A percentile compares a stretch with the other conserved stretches of the same genome.
Evolutionary conservation across 2,888 invertebrate species (phyloP).

Genomic region (Aproaerema taeniolella): DNA sequence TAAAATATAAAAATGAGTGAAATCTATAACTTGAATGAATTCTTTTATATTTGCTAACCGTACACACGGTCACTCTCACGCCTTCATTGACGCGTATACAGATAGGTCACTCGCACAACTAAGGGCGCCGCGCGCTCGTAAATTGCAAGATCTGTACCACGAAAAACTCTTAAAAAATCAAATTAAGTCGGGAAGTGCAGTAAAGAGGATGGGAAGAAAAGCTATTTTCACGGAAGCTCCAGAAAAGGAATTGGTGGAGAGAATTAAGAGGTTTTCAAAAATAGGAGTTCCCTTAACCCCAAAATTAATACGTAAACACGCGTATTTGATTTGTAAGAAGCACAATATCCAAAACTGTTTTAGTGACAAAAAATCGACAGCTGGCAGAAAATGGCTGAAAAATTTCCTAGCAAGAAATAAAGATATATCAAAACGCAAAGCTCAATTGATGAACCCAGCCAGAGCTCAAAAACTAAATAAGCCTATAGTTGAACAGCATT

Average conservation of each 20-base stretch:
- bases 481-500: conserved; percentile 13
- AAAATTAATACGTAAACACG: neutral
- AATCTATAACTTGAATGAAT: too few relatives aligned
- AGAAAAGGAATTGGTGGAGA: too few relatives aligned
- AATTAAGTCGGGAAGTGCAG: conserved; percentile 12
- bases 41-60: too few relatives aligned
- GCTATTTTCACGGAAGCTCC: conserved; percentile 14
- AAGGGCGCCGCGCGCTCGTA: too few relatives aligned
- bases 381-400: conserved; percentile 9
- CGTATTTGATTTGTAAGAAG: neutral
- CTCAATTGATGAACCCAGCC: conserved; percentile 14
- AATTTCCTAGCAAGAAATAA: conserved; percentile 10
- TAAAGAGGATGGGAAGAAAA: conserved; percentile 13
- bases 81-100: too few relatives aligned
- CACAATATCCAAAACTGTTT: neutral
- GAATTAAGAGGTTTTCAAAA: too few relatives aligned
- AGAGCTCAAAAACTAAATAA: conserved; percentile 12
- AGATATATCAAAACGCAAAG: conserved; percentile 4
- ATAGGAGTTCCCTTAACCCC: too few relatives aligned
- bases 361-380: neutral
- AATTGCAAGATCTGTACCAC: too few relatives aligned
- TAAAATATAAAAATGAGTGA: too few relatives aligned
- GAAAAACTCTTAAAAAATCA: neutral
- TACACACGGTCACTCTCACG: too few relatives aligned
- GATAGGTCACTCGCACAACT: too few relatives aligned